Percentiles rank a stretch among this genome's conserved stretches.
phyloP scores from a whole-genome alignment of 37 sponge, comb jelly and placozoan species.

The Beroe forskalii region DNA sequence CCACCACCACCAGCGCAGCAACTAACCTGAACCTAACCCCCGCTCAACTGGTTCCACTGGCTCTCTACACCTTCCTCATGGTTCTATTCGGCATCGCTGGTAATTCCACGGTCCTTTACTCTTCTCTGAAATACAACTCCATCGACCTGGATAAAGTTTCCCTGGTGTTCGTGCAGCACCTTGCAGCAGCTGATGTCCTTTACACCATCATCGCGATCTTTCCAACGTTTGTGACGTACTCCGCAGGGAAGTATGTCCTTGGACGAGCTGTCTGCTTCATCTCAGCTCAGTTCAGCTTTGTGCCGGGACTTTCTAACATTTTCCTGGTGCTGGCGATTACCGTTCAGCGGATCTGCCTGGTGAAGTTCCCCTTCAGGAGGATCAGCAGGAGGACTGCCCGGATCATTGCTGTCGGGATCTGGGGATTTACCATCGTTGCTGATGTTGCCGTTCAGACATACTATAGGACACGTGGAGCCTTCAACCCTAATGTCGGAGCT shows the following conservation, averaged over 20 bases:
- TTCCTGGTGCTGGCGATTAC: constrained; percentile 20
- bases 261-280: not conserved
- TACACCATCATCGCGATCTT: constrained; percentile 14
- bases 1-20: not conserved
- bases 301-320: constrained; percentile 3
- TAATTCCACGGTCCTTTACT: constrained; percentile 28
- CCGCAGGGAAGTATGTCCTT: not conserved
- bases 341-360: not conserved
- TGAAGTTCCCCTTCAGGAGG: not conserved
- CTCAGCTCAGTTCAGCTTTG: not conserved
- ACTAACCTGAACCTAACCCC: not conserved
- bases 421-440: not conserved
- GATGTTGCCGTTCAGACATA: not conserved
- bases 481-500: not conserved
- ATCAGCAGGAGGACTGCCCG: not conserved
- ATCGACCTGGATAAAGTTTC: not conserved
- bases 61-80: not conserved
- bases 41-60: not conserved
- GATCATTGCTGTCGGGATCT: not conserved
- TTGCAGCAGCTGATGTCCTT: constrained; percentile 13
- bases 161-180: constrained; percentile 25
- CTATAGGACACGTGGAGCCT: not conserved
- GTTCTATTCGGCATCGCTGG: not conserved
- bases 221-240: not conserved
- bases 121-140: not conserved